Conservation (phyloP, 2,888 invertebrate genomes). For the Agrotis exclamationis region DNA sequence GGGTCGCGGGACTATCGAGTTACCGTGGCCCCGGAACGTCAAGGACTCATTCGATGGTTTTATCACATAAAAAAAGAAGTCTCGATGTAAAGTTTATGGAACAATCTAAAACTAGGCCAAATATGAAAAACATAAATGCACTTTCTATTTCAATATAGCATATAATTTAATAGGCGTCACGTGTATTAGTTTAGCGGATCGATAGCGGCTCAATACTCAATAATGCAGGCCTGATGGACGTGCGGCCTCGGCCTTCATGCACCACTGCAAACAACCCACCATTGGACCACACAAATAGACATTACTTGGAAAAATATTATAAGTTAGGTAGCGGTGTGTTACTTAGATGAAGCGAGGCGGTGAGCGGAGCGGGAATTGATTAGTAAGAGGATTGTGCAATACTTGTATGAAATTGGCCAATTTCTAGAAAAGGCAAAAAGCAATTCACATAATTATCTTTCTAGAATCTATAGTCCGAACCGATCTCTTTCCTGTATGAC, state of each 20-base stretch:
- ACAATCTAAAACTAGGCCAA: not conserved
- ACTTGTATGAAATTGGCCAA: too few relatives aligned
- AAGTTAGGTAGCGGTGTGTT: not conserved
- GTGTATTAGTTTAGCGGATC: constrained; percentile 25
- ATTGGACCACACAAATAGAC: constrained; percentile 31
- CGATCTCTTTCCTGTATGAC: too few relatives aligned
- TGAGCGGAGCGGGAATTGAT: not conserved
- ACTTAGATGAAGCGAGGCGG: not conserved
- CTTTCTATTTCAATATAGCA: not conserved
- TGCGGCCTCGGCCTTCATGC: constrained; percentile 48
- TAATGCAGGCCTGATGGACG: constrained; percentile 46
- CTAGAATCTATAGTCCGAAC: too few relatives aligned
- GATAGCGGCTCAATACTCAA: constrained; percentile 31
- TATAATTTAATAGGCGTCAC: not conserved
- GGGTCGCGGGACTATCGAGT: too few relatives aligned
- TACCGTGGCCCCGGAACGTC: too few relatives aligned
- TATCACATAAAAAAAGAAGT: too few relatives aligned
- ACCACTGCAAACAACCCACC: constrained; percentile 25
- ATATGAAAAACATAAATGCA: constrained; percentile 3
- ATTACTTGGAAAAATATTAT: constrained; percentile 42
- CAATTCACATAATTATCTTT: too few relatives aligned
- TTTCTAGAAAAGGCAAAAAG: too few relatives aligned
- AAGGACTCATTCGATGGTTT: too few relatives aligned
- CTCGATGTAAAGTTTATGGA: too few relatives aligned
- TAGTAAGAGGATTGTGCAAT: too few relatives aligned